Conservation (phyloP, 2,888 invertebrate species). For the Encarsia formosa region DNA sequence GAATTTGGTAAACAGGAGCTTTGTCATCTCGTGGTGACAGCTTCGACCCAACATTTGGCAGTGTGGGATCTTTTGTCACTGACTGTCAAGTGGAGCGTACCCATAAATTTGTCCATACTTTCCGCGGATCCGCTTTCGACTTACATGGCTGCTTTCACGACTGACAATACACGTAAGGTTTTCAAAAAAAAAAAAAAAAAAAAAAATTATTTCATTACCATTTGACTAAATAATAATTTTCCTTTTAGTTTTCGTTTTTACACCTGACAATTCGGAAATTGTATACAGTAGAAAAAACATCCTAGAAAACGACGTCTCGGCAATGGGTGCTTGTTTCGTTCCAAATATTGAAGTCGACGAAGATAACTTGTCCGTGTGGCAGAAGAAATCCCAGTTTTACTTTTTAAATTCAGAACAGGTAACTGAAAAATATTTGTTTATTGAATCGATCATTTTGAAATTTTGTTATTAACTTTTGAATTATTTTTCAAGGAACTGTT, state of each 20-base stretch:
- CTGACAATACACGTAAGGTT: slow-evolving; percentile 61
- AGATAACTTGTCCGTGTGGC: slow-evolving; percentile 53
- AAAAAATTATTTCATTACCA: not conserved
- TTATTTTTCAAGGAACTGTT: slow-evolving; percentile 51
- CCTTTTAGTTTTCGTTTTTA: slow-evolving; percentile 63
- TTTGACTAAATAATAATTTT: slow-evolving; percentile 32
- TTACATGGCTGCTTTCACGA: slow-evolving; percentile 66
- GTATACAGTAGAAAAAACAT: slow-evolving; percentile 55
- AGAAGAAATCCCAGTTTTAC: slow-evolving; percentile 59
- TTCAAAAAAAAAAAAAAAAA: not conserved
- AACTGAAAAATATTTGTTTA: slow-evolving; percentile 29
- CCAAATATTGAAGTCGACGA: slow-evolving; percentile 55
- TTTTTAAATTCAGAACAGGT: slow-evolving; percentile 62
- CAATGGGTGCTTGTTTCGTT: slow-evolving; percentile 57
- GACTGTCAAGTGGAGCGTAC: slow-evolving; percentile 67
- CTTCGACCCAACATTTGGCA: slow-evolving; percentile 58
- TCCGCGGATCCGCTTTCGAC: slow-evolving; percentile 62
- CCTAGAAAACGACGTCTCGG: slow-evolving; percentile 48
- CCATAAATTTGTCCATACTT: slow-evolving; percentile 53
- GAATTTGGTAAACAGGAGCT: slow-evolving; percentile 59
- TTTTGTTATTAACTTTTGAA: slow-evolving; percentile 4
- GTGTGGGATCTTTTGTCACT: slow-evolving; percentile 72
- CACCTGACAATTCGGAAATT: slow-evolving; percentile 56
- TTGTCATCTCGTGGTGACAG: slow-evolving; percentile 59
- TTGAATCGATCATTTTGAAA: not conserved